These are phyloP conservation scores for Erebia ligea DNA, from an alignment of 2,888 invertebrate species.

Conservation along the genomic window DNA sequence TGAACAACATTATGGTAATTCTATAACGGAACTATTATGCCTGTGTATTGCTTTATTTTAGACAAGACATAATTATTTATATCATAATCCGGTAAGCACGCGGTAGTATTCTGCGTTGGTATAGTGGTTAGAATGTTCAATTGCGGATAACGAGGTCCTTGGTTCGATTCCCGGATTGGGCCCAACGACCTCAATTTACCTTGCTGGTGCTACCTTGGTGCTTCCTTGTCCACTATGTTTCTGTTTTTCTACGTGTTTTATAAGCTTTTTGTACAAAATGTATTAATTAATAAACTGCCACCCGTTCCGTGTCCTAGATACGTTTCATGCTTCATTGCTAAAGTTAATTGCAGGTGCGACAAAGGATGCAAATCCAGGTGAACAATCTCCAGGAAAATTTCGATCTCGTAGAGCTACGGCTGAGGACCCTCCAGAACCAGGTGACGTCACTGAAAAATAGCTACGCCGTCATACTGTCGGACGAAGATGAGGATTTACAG, in stretches of 20 bases:
- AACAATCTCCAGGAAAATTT: slow-evolving; percentile 86
- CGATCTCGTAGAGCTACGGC: slow-evolving; percentile 85
- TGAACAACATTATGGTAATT: background rate
- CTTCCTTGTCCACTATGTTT: no score
- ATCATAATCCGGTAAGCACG: no score
- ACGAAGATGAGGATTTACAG: slow-evolving; percentile 51
- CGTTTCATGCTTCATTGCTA: background rate
- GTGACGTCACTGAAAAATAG: slow-evolving; percentile 84
- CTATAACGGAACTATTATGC: slow-evolving; percentile 9
- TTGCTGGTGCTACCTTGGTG: no score
- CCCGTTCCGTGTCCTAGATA: no score
- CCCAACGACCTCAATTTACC: no score
- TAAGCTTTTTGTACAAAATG: no score
- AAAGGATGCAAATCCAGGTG: slow-evolving; percentile 87
- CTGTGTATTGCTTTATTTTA: slow-evolving; percentile 1
- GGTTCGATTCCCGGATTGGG: no score
- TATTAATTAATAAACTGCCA: no score
- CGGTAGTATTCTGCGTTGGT: background rate
- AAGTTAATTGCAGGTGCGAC: slow-evolving; percentile 78
- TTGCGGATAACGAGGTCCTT: no score
- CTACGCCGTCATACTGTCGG: slow-evolving; percentile 58
- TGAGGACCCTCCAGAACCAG: slow-evolving; percentile 85
- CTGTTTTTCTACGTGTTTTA: no score
- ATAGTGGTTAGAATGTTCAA: no score
- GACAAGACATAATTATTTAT: background rate